phyloP scores from a whole-genome alignment of 2,113 vertebrate species.

The Microtus montanus region DNA sequence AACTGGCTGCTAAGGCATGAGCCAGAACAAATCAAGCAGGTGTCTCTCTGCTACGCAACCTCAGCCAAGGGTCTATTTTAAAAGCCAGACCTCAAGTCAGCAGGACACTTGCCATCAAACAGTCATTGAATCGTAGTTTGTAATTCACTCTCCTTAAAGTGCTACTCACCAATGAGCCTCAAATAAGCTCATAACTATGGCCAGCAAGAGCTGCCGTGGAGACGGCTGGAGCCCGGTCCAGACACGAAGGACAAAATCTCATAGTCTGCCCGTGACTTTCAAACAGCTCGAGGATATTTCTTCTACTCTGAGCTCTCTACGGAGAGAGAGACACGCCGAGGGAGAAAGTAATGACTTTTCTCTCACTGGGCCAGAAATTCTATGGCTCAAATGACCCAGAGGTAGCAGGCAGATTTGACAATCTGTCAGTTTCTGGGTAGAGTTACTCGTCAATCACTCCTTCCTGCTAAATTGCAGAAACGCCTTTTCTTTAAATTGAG shows the following conservation, averaged over 20 bases:
- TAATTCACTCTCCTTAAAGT: not conserved
- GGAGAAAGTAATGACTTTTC: slow-evolving; percentile 38
- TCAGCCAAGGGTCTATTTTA: not conserved
- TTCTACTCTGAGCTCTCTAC: not conserved
- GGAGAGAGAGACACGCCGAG: not conserved
- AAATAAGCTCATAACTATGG: not conserved
- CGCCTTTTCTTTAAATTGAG: slow-evolving; percentile 36
- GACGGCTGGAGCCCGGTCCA: rapidly evolving
- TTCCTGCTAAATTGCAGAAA: slow-evolving; percentile 31
- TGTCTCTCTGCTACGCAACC: not conserved
- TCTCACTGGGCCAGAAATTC: slow-evolving; percentile 53
- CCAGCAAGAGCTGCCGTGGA: not conserved
- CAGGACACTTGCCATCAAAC: slow-evolving; percentile 21
- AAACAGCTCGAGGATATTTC: slow-evolving; percentile 13
- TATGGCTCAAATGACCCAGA: slow-evolving; percentile 55
- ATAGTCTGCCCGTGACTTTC: not conserved
- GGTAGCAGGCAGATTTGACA: slow-evolving; percentile 45
- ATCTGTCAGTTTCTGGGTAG: slow-evolving; percentile 54
- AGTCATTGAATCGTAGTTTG: slow-evolving; percentile 13
- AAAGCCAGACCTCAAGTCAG: slow-evolving; percentile 9
- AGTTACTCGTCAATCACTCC: slow-evolving; percentile 48
- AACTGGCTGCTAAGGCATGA: not conserved
- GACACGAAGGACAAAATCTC: not conserved
- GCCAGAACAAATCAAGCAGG: not conserved
- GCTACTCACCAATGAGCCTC: not conserved